Conservation (phyloP, 2,888 invertebrate species). For the Thyatira batis region DNA sequence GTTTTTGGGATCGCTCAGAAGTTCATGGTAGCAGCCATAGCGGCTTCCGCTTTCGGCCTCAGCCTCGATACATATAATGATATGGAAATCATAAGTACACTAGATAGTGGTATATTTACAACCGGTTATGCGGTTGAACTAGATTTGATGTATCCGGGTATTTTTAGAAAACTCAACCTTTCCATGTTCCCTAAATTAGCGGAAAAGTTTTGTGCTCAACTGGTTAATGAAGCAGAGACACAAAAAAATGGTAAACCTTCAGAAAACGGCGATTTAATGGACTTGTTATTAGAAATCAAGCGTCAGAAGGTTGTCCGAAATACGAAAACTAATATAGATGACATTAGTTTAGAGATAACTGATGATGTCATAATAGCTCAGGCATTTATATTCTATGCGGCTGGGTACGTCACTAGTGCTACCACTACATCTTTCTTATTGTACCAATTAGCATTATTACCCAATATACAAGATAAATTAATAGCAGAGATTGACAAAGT, state of each 20-base stretch:
- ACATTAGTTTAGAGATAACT: too few relatives aligned
- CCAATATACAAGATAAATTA: too few relatives aligned
- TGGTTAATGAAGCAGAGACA: slow-evolving; percentile 19
- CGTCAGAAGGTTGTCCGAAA: neutral
- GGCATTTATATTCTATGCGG: too few relatives aligned
- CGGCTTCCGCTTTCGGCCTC: slow-evolving; percentile 26
- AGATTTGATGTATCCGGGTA: slow-evolving; percentile 32
- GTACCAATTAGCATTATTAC: too few relatives aligned
- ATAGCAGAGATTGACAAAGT: too few relatives aligned
- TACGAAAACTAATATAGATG: too few relatives aligned
- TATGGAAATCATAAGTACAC: neutral
- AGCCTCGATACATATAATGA: slow-evolving; percentile 17
- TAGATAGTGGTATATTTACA: slow-evolving; percentile 16
- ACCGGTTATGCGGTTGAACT: slow-evolving; percentile 14
- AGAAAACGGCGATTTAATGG: slow-evolving; percentile 38
- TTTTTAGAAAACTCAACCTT: slow-evolving; percentile 24
- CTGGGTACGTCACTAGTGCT: too few relatives aligned
- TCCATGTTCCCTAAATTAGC: slow-evolving; percentile 21
- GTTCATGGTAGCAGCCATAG: slow-evolving; percentile 30
- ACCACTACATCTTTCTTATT: too few relatives aligned
- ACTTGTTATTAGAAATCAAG: slow-evolving; percentile 35
- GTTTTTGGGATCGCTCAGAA: slow-evolving; percentile 20
- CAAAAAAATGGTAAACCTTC: slow-evolving; percentile 27
- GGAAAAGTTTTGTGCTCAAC: slow-evolving; percentile 18
- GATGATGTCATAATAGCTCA: too few relatives aligned